phyloP scores from a whole-genome alignment of 1,140 invertebrate genomes.

The Bombus difficillimus region DNA sequence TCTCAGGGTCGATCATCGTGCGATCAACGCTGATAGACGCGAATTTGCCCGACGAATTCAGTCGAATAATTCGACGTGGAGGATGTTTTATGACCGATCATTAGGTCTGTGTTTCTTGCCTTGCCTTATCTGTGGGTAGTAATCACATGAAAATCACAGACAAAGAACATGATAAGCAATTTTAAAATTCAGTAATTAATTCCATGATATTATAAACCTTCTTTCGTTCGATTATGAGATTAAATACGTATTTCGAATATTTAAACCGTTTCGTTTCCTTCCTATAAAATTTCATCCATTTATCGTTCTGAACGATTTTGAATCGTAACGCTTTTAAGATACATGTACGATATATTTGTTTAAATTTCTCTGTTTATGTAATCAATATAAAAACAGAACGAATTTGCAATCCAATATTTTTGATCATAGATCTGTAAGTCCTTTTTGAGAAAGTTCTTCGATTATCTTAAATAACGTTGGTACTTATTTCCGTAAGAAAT shows the following conservation, averaged over 20 bases:
- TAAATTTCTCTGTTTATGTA: no score
- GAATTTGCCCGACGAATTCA: not conserved
- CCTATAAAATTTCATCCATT: not conserved
- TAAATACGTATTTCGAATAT: not conserved
- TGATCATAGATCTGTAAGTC: not conserved
- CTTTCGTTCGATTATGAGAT: not conserved
- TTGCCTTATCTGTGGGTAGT: not conserved
- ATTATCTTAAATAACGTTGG: not conserved
- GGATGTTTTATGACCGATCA: not conserved
- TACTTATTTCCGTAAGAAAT: not conserved
- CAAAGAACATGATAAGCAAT: not conserved
- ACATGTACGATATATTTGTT: no score
- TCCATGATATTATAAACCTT: not conserved
- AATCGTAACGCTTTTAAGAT: not conserved
- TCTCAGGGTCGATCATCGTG: slow-evolving; percentile 25
- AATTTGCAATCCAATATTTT: not conserved
- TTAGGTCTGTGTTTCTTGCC: not conserved
- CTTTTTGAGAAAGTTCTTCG: not conserved
- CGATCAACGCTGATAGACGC: not conserved
- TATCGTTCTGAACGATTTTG: not conserved
- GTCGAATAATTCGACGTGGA: slow-evolving; percentile 9
- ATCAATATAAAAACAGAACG: no score
- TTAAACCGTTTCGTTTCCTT: not conserved
- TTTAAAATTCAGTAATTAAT: not conserved
- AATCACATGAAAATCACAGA: not conserved